A percentile compares a stretch with the other conserved stretches of the same genome.
These are phyloP conservation scores for Whitmania pigra DNA, from an alignment of 1,140 invertebrate genomes.

Conservation along the genomic window DNA sequence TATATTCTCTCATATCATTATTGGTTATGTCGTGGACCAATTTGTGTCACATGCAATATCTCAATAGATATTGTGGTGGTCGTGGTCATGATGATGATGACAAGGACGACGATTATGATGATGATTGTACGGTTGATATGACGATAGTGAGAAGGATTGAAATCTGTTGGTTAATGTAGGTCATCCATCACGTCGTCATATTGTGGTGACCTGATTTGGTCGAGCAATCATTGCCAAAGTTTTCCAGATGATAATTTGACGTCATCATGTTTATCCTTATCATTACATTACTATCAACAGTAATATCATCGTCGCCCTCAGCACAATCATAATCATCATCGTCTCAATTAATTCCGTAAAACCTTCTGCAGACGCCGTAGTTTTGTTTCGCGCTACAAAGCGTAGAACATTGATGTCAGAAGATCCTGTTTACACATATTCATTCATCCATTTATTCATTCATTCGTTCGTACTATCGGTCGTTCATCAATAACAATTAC, in stretches of 20 bases:
- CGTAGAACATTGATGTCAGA: not conserved
- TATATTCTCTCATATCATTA: too few relatives aligned
- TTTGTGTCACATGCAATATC: not conserved
- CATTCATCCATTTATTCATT: not conserved
- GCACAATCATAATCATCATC: too few relatives aligned
- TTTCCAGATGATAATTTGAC: not conserved
- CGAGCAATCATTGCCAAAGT: not conserved
- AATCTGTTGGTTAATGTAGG: too few relatives aligned
- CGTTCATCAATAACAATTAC: too few relatives aligned
- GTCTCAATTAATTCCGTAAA: too few relatives aligned
- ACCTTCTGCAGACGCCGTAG: too few relatives aligned
- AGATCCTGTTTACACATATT: not conserved
- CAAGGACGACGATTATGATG: not conserved
- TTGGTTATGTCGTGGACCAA: not conserved
- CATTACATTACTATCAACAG: too few relatives aligned
- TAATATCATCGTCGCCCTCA: too few relatives aligned
- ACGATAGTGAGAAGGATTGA: too few relatives aligned
- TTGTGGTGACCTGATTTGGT: not conserved
- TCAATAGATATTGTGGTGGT: not conserved
- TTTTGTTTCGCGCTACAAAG: too few relatives aligned
- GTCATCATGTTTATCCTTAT: not conserved
- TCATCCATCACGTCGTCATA: not conserved
- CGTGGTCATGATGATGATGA: not conserved
- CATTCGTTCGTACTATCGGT: not conserved
- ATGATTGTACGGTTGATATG: not conserved